Percentiles rank a stretch among this genome's conserved stretches.
phyloP scores from a whole-genome alignment of 2,797 vertebrate species.

The Saxicola maurus region DNA sequence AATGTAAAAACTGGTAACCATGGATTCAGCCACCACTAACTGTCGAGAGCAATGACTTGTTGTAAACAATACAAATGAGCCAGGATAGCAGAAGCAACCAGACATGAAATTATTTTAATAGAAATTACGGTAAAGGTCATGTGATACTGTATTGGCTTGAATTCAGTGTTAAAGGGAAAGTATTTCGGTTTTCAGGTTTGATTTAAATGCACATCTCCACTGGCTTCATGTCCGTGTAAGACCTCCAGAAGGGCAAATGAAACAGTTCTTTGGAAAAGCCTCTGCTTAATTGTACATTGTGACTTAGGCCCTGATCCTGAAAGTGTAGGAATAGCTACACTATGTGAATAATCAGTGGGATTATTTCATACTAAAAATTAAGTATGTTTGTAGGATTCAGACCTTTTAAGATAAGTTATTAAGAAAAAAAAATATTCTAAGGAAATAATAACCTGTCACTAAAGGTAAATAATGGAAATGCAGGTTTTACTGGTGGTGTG shows the following conservation, averaged over 20 bases:
- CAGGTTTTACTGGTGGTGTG: background rate
- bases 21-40: conserved; percentile 77
- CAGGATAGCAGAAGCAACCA: conserved; percentile 75
- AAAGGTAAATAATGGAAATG: background rate
- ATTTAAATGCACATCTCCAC: conserved; percentile 39
- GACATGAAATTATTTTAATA: conserved; percentile 82
- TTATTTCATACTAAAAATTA: background rate
- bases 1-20: conserved; percentile 79
- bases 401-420: conserved; percentile 7
- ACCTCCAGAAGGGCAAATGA: conserved; percentile 24
- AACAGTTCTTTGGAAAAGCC: conserved; percentile 16
- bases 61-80: conserved; percentile 83
- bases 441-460: background rate
- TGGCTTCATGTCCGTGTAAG: background rate
- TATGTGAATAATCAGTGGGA: background rate
- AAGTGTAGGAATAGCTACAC: background rate
- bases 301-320: conserved; percentile 5
- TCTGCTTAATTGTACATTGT: conserved; percentile 28
- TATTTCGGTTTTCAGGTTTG: conserved; percentile 42
- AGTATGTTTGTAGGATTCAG: background rate
- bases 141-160: conserved; percentile 68
- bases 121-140: conserved; percentile 81
- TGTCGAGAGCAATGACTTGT: conserved; percentile 76
- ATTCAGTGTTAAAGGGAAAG: conserved; percentile 76
- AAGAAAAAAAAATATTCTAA: background rate